Evolutionary conservation across 2,797 vertebrate species (phyloP), one percentile per base, ranked within the genome.

Genomic region (Acanthiza pusilla): DNA sequence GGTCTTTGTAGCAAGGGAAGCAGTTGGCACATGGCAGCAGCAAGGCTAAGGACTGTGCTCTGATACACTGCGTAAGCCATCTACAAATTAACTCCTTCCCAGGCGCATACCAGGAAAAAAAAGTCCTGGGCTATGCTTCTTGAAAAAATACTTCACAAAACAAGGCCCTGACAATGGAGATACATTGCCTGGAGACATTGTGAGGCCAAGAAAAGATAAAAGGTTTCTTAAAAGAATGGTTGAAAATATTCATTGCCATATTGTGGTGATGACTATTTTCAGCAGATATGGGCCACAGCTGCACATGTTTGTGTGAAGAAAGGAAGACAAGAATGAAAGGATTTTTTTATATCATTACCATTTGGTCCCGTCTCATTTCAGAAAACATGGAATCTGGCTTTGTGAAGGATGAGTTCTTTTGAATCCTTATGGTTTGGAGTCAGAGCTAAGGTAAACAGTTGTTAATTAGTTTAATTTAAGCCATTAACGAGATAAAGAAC

Each of bases 121-220:
- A 86, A 92, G 27, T 57, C 38, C 55, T 61, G 67, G 63, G 29
- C 60, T 81, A 26, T 6, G 55, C 42, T 86, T 83, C 89, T 91
- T 90, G 94, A 96, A 95, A 94, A 16, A 92, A 92, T 92, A 81
- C 62, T 84, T 88, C 60, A 76, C 71, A 91, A 84, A 93, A 75
- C 36, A 92, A 85, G 76, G 60, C 45, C 83, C 38, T 93, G 93
- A 92, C 86, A 97, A 94, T 62, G 50, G 88, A 96, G 91, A 94
- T 86, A n/a, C 76, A 91, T 91, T 78, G 92, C 76, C 80, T 88
- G 85, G 82, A 94, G 76, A 86, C n/a, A 45, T 16, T 67, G 68
- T 32, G 70, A 91, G 66, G 91, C 92, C 92, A 91, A 92, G 85
- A 94, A 94, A 95, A 96, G 94, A 96, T 91, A 84, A 96, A 96